Evolutionary conservation across 2,113 vertebrate species (phyloP), one percentile per base, ranked within the genome.

Genomic region (Tragelaphus imberbis): DNA sequence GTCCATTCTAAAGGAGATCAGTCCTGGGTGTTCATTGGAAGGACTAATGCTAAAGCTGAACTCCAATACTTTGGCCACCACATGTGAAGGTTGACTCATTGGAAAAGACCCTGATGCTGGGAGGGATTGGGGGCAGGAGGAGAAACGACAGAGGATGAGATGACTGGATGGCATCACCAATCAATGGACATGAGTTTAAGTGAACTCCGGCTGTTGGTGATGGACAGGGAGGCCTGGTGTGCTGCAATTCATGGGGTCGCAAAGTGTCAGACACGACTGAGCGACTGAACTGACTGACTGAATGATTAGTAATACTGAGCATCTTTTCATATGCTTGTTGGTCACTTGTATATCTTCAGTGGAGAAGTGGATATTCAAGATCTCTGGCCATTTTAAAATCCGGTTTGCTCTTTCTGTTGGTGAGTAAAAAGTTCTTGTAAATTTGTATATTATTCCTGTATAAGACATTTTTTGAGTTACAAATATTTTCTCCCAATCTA

Each of bases 71-170:
- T n/a, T 65, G 16, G 63, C 33, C 33, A n/a, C 15, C 15, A n/a
- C 3, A n/a, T 65, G 63, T 4, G 0, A 65, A n/a, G 63, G 7
- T 0, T 65, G 16, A 65, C 33, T 68, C 16, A 68, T 68, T 68
- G 3, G 15, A 17, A n/a, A 68, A 68, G 63, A 68, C 33, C 0
- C 33, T 68, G 16, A 19, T n/a, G 16, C 33, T 68, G 33, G 63
- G 63, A 68, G 16, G 8, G 33, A 68, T 19, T 68, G 33, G 16
- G 7, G 33, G 33, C 16, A 68, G 33, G 63, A n/a, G 63, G 16
- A 68, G 63, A n/a, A 68, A 68, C 0, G 0, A 68, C 33, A 2
- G 16, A 68, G 16, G 33, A n/a, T 68, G 16, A n/a, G 63, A n/a
- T 68, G 65, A 33, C 17, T n/a, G 65, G 33, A 68, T 68, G 33